A percentile compares a stretch with the other conserved stretches of the same genome.
Evolutionary conservation across 2,797 vertebrate genomes (phyloP).

Genomic region (Bradypodion pumilum): DNA sequence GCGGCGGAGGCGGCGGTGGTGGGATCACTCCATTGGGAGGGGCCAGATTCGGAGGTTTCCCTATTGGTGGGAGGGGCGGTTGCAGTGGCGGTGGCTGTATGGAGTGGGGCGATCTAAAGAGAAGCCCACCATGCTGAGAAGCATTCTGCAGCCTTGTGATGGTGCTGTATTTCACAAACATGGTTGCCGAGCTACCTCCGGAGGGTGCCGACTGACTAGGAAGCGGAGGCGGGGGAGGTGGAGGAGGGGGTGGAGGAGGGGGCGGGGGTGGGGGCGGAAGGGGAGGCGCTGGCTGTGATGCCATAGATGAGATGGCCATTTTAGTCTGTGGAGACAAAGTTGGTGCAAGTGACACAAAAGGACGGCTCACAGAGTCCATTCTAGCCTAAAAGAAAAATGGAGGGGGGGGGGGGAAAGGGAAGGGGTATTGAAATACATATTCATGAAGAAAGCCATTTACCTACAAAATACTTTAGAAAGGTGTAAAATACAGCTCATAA

Average conservation of each 20-base stretch:
- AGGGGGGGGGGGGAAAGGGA: not conserved
- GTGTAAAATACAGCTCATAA: not conserved
- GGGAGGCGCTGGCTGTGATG: constrained; percentile 74
- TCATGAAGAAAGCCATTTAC: not conserved
- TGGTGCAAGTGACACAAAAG: constrained; percentile 82
- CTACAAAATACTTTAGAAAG: not conserved
- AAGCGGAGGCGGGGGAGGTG: constrained; percentile 70
- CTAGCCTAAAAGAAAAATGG: constrained; percentile 68
- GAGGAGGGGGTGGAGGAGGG: constrained; percentile 75
- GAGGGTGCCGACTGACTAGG: constrained; percentile 81
- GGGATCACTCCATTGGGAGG: constrained; percentile 75
- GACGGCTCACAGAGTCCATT: constrained; percentile 79
- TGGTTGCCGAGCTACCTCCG: constrained; percentile 60
- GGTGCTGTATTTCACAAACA: constrained; percentile 92
- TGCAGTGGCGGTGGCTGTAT: constrained; percentile 60
- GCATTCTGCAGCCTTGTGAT: constrained; percentile 87
- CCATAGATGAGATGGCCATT: constrained; percentile 73
- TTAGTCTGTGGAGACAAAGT: constrained; percentile 80
- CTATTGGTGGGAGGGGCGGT: constrained; percentile 43
- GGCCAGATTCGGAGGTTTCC: constrained; percentile 79
- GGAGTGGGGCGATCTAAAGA: constrained; percentile 63
- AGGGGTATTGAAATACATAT: not conserved
- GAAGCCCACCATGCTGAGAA: constrained; percentile 73
- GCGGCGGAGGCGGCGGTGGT: constrained; percentile 82
- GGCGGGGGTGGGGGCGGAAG: constrained; percentile 71